phyloP scores from a whole-genome alignment of 2,113 vertebrate species.

The Macquaria ambigua region DNA sequence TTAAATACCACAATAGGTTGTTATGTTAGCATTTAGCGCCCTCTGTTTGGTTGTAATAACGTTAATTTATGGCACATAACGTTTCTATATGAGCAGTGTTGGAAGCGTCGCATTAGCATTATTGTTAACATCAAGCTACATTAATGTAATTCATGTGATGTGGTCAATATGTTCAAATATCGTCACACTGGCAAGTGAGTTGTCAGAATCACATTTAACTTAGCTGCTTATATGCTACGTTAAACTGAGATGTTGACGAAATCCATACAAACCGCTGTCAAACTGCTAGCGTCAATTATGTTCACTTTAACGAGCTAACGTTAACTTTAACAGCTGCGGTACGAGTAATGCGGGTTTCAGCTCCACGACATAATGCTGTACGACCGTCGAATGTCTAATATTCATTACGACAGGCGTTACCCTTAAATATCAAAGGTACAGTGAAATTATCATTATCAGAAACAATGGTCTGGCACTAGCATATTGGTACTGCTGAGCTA shows the following conservation, averaged over 20 bases:
- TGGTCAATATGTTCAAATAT: background rate
- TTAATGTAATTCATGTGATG: background rate
- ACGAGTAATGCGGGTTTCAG: background rate
- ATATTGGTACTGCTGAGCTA: background rate
- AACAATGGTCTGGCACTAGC: background rate
- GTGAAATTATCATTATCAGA: background rate
- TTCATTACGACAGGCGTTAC: background rate
- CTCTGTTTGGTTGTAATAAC: background rate
- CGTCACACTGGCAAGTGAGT: rapidly evolving
- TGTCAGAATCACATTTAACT: background rate
- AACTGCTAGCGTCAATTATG: background rate
- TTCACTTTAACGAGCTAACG: background rate
- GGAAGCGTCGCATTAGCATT: no score
- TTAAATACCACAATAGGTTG: background rate
- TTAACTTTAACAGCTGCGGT: background rate
- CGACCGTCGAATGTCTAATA: rapidly evolving
- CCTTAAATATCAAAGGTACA: rapidly evolving
- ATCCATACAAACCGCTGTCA: no score
- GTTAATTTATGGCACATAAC: background rate
- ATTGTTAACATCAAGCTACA: no score
- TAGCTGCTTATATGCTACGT: no score
- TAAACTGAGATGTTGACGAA: no score
- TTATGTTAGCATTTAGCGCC: background rate
- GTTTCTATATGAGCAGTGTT: background rate
- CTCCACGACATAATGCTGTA: rapidly evolving